Evolutionary conservation across 64 coral and sea anemone genomes (phyloP).

Genomic region (Acropora yongei): DNA sequence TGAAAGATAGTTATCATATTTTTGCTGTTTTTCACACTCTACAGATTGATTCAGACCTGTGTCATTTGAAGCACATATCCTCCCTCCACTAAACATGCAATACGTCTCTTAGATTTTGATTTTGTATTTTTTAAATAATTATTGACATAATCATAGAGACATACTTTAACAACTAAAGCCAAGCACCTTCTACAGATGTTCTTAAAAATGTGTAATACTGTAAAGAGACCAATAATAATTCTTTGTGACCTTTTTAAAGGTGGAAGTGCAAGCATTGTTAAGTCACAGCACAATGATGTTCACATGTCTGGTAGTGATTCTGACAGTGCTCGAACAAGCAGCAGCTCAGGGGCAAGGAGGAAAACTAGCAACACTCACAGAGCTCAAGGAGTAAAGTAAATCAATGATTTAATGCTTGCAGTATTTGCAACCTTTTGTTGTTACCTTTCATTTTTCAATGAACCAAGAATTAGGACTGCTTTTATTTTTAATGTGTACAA

Average conservation of each 20-base stretch:
- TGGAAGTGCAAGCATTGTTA: slow-evolving; percentile 42
- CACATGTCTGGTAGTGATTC: slow-evolving; percentile 66
- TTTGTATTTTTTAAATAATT: background rate
- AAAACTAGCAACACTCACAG: slow-evolving; percentile 53
- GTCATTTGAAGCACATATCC: background rate
- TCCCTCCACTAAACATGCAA: background rate
- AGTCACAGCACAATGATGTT: slow-evolving; percentile 42
- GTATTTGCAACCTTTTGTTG: too few species aligned
- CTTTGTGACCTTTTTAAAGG: background rate
- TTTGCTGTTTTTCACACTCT: background rate
- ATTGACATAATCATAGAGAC: too few species aligned
- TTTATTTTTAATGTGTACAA: too few species aligned
- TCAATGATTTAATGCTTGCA: too few species aligned
- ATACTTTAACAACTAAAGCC: too few species aligned
- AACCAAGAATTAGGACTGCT: background rate
- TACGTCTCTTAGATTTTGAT: too few species aligned
- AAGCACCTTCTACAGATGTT: too few species aligned
- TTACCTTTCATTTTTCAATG: background rate
- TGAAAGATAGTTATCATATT: background rate
- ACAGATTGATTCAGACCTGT: background rate
- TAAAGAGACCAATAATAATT: background rate
- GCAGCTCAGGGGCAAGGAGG: slow-evolving; percentile 74
- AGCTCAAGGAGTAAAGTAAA: slow-evolving; percentile 58
- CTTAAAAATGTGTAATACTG: too few species aligned
- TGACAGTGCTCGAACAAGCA: slow-evolving; percentile 72